Evolutionary conservation across 2,888 invertebrate species (phyloP).

Genomic region (Eilema sororculum): DNA sequence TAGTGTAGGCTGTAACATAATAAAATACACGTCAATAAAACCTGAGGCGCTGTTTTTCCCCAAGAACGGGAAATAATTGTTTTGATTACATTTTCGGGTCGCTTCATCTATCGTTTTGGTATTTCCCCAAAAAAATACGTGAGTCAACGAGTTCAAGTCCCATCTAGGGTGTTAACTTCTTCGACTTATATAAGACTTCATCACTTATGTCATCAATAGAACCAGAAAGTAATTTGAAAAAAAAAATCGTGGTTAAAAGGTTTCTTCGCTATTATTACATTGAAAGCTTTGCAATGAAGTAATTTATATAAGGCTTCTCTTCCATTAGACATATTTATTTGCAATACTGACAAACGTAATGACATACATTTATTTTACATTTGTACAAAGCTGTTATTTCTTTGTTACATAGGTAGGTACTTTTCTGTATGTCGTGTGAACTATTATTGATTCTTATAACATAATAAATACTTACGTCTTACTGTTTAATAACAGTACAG

Average conservation of each 20-base stretch:
- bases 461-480: too few relatives aligned
- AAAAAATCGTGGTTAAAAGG: slow-evolving; percentile 6
- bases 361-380: neutral
- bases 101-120: too few relatives aligned
- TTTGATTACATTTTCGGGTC: too few relatives aligned
- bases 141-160: too few relatives aligned
- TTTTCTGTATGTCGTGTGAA: neutral
- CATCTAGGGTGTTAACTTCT: too few relatives aligned
- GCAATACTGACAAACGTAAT: neutral
- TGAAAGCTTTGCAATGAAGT: neutral
- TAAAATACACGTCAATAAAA: too few relatives aligned
- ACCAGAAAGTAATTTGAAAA: slow-evolving; percentile 13
- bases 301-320: slow-evolving; percentile 10
- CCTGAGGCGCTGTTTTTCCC: too few relatives aligned
- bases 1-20: too few relatives aligned
- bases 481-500: too few relatives aligned
- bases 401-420: neutral
- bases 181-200: too few relatives aligned
- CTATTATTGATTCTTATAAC: neutral
- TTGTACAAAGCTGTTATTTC: neutral
- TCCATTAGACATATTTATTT: neutral
- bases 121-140: too few relatives aligned
- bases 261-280: neutral
- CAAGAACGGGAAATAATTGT: too few relatives aligned
- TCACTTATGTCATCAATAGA: neutral